phyloP scores from a whole-genome alignment of 2,113 vertebrate species.

The Helogale parvula region DNA sequence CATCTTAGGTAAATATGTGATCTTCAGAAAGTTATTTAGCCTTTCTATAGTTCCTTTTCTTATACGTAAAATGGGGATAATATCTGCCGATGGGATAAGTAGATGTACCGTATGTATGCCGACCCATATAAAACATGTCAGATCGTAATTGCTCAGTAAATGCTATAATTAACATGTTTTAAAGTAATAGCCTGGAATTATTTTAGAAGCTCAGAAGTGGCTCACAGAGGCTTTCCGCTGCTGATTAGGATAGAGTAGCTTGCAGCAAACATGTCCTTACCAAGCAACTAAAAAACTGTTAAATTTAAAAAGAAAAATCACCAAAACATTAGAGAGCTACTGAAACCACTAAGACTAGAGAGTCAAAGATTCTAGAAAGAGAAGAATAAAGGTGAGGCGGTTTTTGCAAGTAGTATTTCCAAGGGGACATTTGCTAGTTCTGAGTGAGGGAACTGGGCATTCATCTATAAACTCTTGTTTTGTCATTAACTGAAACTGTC shows the following conservation, averaged over 20 bases:
- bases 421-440: not conserved
- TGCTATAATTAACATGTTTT: not conserved
- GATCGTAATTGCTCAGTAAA: not conserved
- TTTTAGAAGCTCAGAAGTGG: not conserved
- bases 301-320: not conserved
- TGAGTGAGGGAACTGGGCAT: not conserved
- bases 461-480: not conserved
- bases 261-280: not conserved
- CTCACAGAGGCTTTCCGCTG: not conserved
- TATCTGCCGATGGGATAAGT: not conserved
- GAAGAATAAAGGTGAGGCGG: not conserved
- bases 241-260: not conserved
- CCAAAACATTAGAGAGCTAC: not conserved
- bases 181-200: not conserved
- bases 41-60: not conserved
- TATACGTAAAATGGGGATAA: not conserved
- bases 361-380: not conserved
- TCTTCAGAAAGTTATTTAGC: constrained; percentile 10
- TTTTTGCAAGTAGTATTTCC: not conserved
- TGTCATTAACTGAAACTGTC: not conserved
- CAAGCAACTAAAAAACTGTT: not conserved
- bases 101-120: not conserved
- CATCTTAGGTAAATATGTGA: not conserved
- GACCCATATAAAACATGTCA: not conserved
- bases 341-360: not conserved